Percentiles rank a stretch among this genome's conserved stretches.
These are phyloP conservation scores for Sternotherus odoratus DNA, from an alignment of 2,797 vertebrate species.

Conservation along the genomic window DNA sequence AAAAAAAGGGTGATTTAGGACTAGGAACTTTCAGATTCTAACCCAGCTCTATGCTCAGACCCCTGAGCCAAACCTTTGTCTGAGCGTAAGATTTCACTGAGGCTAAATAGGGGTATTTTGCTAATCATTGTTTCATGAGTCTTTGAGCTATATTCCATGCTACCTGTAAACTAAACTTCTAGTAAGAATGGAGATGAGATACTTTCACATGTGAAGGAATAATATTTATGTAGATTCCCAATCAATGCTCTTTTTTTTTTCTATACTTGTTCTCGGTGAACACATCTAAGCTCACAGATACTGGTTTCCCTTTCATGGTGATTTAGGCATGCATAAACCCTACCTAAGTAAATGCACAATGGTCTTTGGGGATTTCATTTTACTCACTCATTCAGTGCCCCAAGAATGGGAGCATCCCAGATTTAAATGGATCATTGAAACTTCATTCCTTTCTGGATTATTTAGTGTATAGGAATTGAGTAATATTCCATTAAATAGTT, in stretches of 20 bases:
- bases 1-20: background rate
- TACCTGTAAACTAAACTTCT: background rate
- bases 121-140: background rate
- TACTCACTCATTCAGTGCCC: background rate
- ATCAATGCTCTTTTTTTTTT: background rate
- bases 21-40: too few relatives aligned
- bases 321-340: background rate
- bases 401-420: background rate
- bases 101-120: too few relatives aligned
- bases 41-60: too few relatives aligned
- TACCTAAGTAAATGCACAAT: background rate
- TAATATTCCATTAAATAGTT: background rate
- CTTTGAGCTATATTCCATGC: background rate
- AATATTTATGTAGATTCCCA: background rate
- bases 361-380: background rate
- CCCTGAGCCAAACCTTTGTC: too few relatives aligned
- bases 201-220: background rate
- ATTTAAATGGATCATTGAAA: background rate
- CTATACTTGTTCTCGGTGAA: background rate
- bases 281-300: background rate
- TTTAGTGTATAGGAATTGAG: background rate
- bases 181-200: background rate
- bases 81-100: too few relatives aligned
- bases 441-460: background rate
- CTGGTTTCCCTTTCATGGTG: background rate